Evolutionary conservation across 2,888 invertebrate genomes (phyloP), one percentile per base, ranked within the genome.

Genomic region (Sphinx pinastri): DNA sequence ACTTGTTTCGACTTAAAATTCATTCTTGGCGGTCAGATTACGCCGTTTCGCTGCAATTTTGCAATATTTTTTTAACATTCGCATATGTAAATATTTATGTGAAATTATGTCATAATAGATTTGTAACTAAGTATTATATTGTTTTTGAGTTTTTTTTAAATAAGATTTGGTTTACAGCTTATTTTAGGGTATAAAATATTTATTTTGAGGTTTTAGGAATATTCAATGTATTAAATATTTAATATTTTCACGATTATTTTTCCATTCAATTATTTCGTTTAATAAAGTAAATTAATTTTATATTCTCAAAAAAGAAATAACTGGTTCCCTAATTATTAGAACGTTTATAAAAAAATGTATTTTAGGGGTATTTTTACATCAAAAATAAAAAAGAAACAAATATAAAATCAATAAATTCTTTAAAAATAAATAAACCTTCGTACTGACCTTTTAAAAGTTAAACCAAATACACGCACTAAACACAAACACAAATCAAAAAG

Each of bases 391-490:
- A n/a, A n/a, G 5, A n/a, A 4, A 54, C 6, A 54, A 11, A 54
- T n/a, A n/a, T 55, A 10, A 5, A 55, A 55, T 11, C 10, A 54
- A 16, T 16, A 54, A 10, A 19, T 55, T 19, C 3, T 1, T 11
- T 19, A 55, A 55, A 5, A 55, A 11, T 19, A 19, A 11, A 55
- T 19, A n/a, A 55, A 19, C 8, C 16, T 54, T 54, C 55, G 12
- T 11, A 55, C 55, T 55, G 55, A 55, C 55, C 55, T 55, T 55
- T 11, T 19, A 55, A 55, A 55, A 55, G 19, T 19, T 19, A 16
- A 47, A 45, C 38, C 16, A 60, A 49, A 63, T 47, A 49, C 63
- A 47, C 16, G 63, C 63, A 63, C 63, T 38, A 58, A 38, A 31
- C 38, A 58, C 25, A 19, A 19, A 47, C 47, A 63, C 63, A 12